These are phyloP conservation scores for Phalera bucephala DNA, from an alignment of 2,888 invertebrate species.

Conservation along the genomic window DNA sequence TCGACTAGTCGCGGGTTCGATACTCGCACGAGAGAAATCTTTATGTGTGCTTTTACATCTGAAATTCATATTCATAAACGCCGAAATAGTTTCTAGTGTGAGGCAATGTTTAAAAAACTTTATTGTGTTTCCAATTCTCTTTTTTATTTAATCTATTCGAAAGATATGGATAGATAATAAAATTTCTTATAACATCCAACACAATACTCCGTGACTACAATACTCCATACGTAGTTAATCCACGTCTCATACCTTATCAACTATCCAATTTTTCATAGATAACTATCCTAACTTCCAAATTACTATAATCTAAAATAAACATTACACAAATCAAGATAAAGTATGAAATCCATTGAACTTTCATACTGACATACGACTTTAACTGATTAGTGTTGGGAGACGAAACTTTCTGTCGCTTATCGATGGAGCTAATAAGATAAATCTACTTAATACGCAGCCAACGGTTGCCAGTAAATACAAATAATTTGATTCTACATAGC, in stretches of 20 bases:
- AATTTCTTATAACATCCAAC: conserved; percentile 14
- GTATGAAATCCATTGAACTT: conserved; percentile 33
- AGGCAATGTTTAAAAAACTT: too few species aligned
- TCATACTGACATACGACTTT: conserved; percentile 37
- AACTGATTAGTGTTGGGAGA: conserved; percentile 33
- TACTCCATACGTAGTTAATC: conserved; percentile 28
- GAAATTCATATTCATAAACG: too few species aligned
- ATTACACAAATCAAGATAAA: conserved; percentile 38
- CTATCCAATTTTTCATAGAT: conserved; percentile 71
- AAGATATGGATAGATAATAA: too few species aligned
- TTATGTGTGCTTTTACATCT: too few species aligned
- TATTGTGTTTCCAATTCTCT: too few species aligned
- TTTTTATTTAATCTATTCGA: too few species aligned
- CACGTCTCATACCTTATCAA: conserved; percentile 54
- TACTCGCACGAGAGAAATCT: too few species aligned
- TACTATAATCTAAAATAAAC: conserved; percentile 35
- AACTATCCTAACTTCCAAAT: conserved; percentile 42
- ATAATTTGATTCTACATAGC: conserved; percentile 52
- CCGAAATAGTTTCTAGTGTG: too few species aligned
- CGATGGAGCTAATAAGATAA: conserved; percentile 72
- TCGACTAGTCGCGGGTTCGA: too few species aligned
- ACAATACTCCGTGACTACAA: conserved; percentile 21
- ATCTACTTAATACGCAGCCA: conserved; percentile 54
- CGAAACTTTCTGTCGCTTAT: conserved; percentile 51
- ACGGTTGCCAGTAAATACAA: conserved; percentile 53